These are phyloP conservation scores for Linnaemya vulpina DNA, from an alignment of 2,888 invertebrate species.

Conservation along the genomic window DNA sequence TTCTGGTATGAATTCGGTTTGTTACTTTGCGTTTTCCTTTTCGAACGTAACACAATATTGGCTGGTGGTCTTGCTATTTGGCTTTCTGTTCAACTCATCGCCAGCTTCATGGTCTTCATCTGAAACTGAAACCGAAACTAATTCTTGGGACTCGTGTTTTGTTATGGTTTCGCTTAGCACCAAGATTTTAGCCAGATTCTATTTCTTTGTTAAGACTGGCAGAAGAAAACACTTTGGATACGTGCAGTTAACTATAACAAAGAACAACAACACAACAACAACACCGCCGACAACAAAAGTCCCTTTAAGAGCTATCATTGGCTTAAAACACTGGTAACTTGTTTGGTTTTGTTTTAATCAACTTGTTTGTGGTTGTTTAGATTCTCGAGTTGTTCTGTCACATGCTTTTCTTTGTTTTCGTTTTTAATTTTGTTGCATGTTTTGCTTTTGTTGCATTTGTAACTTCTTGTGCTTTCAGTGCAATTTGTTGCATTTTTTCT, in stretches of 20 bases:
- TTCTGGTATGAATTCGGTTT: constrained; percentile 10
- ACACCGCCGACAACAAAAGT: neutral
- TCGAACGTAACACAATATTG: constrained; percentile 58
- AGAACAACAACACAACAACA: neutral
- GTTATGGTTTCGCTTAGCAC: constrained; percentile 48
- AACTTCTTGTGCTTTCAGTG: constrained; percentile 32
- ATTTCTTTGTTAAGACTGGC: constrained; percentile 19
- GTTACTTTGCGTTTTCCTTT: neutral
- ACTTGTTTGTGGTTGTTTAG: constrained; percentile 47
- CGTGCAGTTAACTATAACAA: constrained; percentile 13
- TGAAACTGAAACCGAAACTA: constrained; percentile 2
- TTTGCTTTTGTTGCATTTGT: constrained; percentile 11
- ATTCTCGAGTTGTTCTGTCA: constrained; percentile 6
- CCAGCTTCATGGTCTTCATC: constrained; percentile 27
- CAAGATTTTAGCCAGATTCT: neutral
- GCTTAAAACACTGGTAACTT: constrained; percentile 62
- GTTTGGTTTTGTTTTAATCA: constrained; percentile 28
- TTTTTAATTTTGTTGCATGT: constrained; percentile 33
- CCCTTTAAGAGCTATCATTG: constrained; percentile 64
- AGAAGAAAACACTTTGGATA: constrained; percentile 4
- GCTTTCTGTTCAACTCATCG: constrained; percentile 30
- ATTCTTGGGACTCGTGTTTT: constrained; percentile 58
- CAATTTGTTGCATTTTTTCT: constrained; percentile 59
- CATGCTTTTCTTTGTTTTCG: constrained; percentile 8
- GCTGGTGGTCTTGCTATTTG: constrained; percentile 64